Evolutionary conservation across 2,888 invertebrate genomes (phyloP), one percentile per base, ranked within the genome.

Genomic region (Clivina fossor): DNA sequence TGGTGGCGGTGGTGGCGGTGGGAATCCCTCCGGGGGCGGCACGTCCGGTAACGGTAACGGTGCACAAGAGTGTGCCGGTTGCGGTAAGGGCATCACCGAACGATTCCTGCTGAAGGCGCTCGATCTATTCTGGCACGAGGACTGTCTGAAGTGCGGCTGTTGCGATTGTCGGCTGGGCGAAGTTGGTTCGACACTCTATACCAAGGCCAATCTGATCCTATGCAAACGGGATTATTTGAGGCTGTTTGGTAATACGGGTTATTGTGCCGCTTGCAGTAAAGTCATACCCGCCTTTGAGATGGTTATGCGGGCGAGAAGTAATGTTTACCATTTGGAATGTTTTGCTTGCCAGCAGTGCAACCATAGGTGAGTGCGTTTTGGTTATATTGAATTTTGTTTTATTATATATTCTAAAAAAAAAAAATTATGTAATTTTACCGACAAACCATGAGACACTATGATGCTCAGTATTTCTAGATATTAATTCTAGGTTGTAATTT

Each of bases 261-360:
- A 92, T 76, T 98, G 97, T 76, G 91, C 96, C 22, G 96, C 96
- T 15, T 98, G 98, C 79, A 90, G 90, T 73, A 97, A 97, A 78
- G 91, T 93, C 71, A 98, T 98, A 72, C 97, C 97, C 2, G 96
- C 97, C 47, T 97, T 96, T 74, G 97, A 98, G 77, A 95, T 97
- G 95, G 97, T 97, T 65, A 98, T 98, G 97, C 82, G 96, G 64
- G 96, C 96, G 38, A 85, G 93, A 67, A 91, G 88, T 74, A 96
- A 97, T 71, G 97, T 97, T 59, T 98, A 97, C 75, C 97, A 98
- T 73, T 82, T 97, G 68, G 96, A 97, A 76, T 97, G 97, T 76
- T 97, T 97, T 75, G 96, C 96, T 48, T 97, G 97, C 72, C 96
- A 97, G 71, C 95, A 96, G 75, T 98, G 97, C 76, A 95, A 93